Base-by-base conservation (phyloP, 2,888 invertebrate genomes). In the Shargacucullia verbasci region DNA sequence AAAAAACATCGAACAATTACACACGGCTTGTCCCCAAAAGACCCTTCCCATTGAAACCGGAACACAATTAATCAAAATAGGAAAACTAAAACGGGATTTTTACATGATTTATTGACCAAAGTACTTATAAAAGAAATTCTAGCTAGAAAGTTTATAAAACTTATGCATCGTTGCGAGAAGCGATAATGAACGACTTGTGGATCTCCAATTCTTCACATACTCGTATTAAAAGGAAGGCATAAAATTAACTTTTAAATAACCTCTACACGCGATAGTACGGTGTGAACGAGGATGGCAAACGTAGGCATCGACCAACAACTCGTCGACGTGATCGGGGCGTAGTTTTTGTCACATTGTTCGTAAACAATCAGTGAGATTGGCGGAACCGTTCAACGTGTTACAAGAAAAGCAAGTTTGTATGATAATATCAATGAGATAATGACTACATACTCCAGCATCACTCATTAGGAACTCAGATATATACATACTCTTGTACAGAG, bases 191-290 rank as follows among this genome's bases (percentile, higher is more conserved):
- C 0, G 12, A 13, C 27, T 41, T 29, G 13, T 29, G 1, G 12
- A 9, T 13, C 9, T 5, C 4, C 13, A 13, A 20, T 20, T 20
- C 20, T 20, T 4, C n/a, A n/a, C n/a, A 27, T 27, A 3, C 27
- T 27, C 27, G 13, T 40, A 9, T 41, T 29, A 8, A 10, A 13
- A 43, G 13, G 2, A 13, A 14, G 5, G 6, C 6, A 29, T 43
- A 14, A 43, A 25, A 9, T 15, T 4, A 9, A 29, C 10, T 27
- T 41, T 9, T 37, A 7, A 1, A 15, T 33, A 57, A 39, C 15
- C 2, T 40, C 6, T 48, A 25, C 9, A 9, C 27, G 8, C 15
- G 33, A 29, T 27, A 38, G 38, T 49, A 96, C 96, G 20, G 15
- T 31, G 38, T 37, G 25, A 12, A 40, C 9, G 25, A 12, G 12